phyloP scores from a whole-genome alignment of 2,888 invertebrate species.

The Salticus scenicus region DNA sequence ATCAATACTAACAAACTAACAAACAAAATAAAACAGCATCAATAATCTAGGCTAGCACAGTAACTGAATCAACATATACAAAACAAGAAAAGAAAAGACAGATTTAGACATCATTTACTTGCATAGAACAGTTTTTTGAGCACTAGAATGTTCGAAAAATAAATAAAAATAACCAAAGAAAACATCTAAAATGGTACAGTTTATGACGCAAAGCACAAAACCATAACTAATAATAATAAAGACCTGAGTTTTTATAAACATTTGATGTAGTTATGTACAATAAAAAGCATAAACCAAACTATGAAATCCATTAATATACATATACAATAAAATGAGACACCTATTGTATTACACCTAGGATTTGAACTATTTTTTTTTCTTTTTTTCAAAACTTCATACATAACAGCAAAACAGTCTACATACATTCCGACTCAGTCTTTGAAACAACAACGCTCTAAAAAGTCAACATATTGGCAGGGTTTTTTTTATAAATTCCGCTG shows the following conservation, averaged over 20 bases:
- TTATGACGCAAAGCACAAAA: neutral
- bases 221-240: slow-evolving; percentile 34
- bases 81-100: neutral
- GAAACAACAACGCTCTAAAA: neutral
- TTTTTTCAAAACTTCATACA: slow-evolving; percentile 11
- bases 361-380: slow-evolving; percentile 10
- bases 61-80: neutral
- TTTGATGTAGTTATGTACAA: slow-evolving; percentile 18
- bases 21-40: too few relatives aligned
- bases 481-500: neutral
- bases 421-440: neutral
- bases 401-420: neutral
- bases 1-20: too few relatives aligned
- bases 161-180: neutral
- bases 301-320: slow-evolving; percentile 37
- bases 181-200: neutral
- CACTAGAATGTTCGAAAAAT: neutral
- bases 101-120: neutral
- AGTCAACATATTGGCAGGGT: too few relatives aligned
- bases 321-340: slow-evolving; percentile 35
- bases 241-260: slow-evolving; percentile 62
- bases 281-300: slow-evolving; percentile 10
- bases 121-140: slow-evolving; percentile 11
- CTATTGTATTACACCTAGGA: slow-evolving; percentile 39
- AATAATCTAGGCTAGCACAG: neutral